These are phyloP conservation scores for Paralichthys olivaceus DNA, from an alignment of 2,113 vertebrate species.

Conservation along the genomic window DNA sequence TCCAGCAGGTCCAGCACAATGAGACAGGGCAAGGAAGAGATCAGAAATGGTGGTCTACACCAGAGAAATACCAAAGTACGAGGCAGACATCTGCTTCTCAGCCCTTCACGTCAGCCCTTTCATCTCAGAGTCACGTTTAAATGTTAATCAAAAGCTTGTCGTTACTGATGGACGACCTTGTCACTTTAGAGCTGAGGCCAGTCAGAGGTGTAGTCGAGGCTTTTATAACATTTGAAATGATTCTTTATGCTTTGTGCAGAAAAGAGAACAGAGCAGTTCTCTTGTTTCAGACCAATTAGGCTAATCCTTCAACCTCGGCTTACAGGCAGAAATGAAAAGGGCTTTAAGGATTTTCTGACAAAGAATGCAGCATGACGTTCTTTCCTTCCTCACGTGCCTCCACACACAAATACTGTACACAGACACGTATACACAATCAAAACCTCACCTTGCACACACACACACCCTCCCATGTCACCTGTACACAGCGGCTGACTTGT, in stretches of 20 bases:
- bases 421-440: neutral
- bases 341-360: constrained; percentile 76
- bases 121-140: constrained; percentile 44
- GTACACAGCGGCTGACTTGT: constrained; percentile 15
- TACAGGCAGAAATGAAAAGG: constrained; percentile 70
- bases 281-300: constrained; percentile 75
- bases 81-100: constrained; percentile 26
- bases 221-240: constrained; percentile 53
- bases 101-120: neutral
- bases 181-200: constrained; percentile 30
- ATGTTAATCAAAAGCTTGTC: constrained; percentile 42
- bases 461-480: constrained; percentile 52
- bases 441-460: constrained; percentile 23
- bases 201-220: constrained; percentile 26
- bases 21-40: constrained; percentile 20
- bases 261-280: constrained; percentile 61
- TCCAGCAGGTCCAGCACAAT: constrained; percentile 45
- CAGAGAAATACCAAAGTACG: constrained; percentile 46
- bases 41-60: constrained; percentile 20
- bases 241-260: constrained; percentile 43
- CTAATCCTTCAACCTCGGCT: constrained; percentile 75
- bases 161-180: constrained; percentile 17
- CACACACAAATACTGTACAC: constrained; percentile 11
- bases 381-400: constrained; percentile 46
- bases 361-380: constrained; percentile 70